Percentiles rank a stretch among this genome's conserved stretches.
Conservation (phyloP, 2,888 invertebrate species). For the Eurytoma californica region DNA sequence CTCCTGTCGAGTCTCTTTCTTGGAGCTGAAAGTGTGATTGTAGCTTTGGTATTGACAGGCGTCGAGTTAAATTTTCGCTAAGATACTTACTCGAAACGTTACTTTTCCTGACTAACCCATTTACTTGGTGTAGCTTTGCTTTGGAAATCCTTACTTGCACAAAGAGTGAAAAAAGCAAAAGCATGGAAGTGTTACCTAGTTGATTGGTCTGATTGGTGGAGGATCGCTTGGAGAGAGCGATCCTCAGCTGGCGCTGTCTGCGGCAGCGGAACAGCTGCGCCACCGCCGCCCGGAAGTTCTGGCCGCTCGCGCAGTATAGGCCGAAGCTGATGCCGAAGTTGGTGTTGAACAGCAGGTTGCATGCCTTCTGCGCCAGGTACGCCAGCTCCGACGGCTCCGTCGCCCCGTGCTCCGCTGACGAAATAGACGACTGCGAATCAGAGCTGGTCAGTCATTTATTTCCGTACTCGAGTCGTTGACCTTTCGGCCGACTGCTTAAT, state of each 20-base stretch:
- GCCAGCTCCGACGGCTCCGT: slow-evolving; percentile 76
- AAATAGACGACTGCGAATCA: too few relatives aligned
- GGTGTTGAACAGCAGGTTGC: slow-evolving; percentile 84
- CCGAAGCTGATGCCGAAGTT: slow-evolving; percentile 91
- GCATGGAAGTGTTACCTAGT: slow-evolving; percentile 29
- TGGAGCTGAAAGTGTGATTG: not conserved
- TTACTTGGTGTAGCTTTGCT: too few relatives aligned
- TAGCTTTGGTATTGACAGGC: too few relatives aligned
- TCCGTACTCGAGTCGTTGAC: too few relatives aligned
- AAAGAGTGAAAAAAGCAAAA: too few relatives aligned
- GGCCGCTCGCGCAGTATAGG: slow-evolving; percentile 88
- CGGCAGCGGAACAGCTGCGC: slow-evolving; percentile 65
- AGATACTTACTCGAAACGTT: too few relatives aligned
- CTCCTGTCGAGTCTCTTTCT: too few relatives aligned
- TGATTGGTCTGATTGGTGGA: slow-evolving; percentile 48
- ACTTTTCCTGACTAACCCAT: too few relatives aligned
- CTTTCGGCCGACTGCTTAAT: too few relatives aligned
- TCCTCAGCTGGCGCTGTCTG: not conserved
- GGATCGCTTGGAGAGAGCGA: slow-evolving; percentile 31
- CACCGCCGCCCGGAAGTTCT: slow-evolving; percentile 84
- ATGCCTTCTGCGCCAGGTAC: slow-evolving; percentile 80
- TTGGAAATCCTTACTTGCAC: too few relatives aligned
- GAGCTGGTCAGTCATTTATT: too few relatives aligned
- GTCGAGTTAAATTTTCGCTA: too few relatives aligned
- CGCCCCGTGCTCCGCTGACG: slow-evolving; percentile 53